phyloP scores from a whole-genome alignment of 2,797 vertebrate genomes.

The Sternotherus odoratus region DNA sequence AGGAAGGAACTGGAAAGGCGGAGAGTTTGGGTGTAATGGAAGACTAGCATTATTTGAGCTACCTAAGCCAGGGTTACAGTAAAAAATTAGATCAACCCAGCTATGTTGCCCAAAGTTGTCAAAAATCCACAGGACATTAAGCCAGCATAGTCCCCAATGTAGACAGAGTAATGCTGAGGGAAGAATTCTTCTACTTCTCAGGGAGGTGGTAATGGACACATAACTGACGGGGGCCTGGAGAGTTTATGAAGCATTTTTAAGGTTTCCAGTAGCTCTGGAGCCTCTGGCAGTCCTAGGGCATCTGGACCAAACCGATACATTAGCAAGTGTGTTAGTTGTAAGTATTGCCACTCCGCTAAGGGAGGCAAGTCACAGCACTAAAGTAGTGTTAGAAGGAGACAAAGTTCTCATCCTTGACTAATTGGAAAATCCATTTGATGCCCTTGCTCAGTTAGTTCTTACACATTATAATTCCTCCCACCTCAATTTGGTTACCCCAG shows the following conservation, averaged over 20 bases:
- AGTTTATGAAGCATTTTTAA: too few relatives aligned
- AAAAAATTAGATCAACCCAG: neutral
- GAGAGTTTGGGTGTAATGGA: neutral
- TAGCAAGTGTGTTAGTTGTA: too few relatives aligned
- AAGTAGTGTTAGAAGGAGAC: neutral
- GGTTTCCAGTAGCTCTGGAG: too few relatives aligned
- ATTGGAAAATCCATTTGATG: neutral
- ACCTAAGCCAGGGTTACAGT: neutral
- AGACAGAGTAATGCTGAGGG: neutral
- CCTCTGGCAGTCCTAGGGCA: too few relatives aligned
- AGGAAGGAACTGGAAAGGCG: neutral
- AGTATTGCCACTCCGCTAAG: too few relatives aligned
- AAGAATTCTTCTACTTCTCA: neutral
- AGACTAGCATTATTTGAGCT: neutral
- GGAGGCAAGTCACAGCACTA: neutral
- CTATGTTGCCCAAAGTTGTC: neutral
- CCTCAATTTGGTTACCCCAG: too few relatives aligned
- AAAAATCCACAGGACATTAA: neutral
- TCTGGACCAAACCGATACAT: too few relatives aligned
- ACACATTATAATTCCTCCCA: rapidly evolving
- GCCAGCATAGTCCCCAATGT: neutral
- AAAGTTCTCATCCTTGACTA: neutral
- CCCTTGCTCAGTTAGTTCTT: neutral
- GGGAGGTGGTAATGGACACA: neutral
- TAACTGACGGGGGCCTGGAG: too few relatives aligned